Evolutionary conservation across 2,113 vertebrate species (phyloP), one percentile per base, ranked within the genome.

Genomic region (Gavialis gangeticus): DNA sequence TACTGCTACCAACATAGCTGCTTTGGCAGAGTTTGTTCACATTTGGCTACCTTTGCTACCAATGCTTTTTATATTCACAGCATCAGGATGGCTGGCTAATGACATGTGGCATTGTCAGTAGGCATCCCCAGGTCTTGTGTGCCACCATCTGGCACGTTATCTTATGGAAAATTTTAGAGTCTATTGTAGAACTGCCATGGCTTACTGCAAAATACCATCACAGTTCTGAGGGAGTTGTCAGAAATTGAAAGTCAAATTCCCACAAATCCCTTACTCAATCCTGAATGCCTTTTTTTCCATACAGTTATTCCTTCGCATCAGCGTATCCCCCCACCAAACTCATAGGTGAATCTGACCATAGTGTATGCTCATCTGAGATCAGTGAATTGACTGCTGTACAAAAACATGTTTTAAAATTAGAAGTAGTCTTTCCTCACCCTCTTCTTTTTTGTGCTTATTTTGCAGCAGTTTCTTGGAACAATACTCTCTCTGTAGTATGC

Each of bases 401-500:
- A 77, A 85, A 17, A 75, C 80, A 21, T 56, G 17, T 73, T 71
- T 75, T 86, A 71, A 59, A 76, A 76, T 59, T 24, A 84, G 86
- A 37, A 25, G 25, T 62, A 28, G 30, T 25, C 57, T 59, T 79
- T 76, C 30, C 28, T 60, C 30, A 73, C 60, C 27, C 37, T 64
- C 25, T 15, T 1, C 3, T 3, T 62, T 90, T 67, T 60, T 17
- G 5, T 5, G 1, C 54, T 57, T n/a, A 55, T 69, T 46, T 46
- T 46, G 46, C 46, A 46, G 46, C 46, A 46, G 46, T 46, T 46
- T 60, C 71, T 88, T 79, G 75, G 92, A 89, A 95, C 82, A 87
- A 85, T 90, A 85, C 79, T 83, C 79, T 86, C 71, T 87, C 90
- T 94, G 93, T 95, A 87, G 67, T 46, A 84, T 56, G 75, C 0